Percentiles rank a stretch among this genome's conserved stretches.
These are phyloP conservation scores for Drosophila formosana DNA, from an alignment of 2,888 invertebrate genomes.

Conservation along the genomic window DNA sequence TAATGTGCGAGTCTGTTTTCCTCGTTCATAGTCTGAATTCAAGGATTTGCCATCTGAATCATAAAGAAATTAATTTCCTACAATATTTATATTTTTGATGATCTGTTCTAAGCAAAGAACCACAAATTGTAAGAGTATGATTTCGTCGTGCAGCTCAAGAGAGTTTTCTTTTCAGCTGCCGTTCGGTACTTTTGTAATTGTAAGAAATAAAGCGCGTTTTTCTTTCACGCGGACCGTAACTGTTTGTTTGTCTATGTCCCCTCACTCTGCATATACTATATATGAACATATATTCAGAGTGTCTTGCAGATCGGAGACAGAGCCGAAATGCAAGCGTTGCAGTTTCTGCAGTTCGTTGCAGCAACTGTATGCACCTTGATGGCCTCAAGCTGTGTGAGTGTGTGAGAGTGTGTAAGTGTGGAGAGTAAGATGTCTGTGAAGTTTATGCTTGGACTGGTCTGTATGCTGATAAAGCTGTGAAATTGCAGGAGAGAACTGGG, in stretches of 20 bases:
- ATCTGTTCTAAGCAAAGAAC: background rate
- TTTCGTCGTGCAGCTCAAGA: background rate
- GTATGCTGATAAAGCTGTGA: constrained; percentile 44
- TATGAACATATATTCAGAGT: constrained; percentile 5
- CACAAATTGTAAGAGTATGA: background rate
- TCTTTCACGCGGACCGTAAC: constrained; percentile 27
- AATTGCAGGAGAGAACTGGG: constrained; percentile 45
- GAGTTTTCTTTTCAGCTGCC: background rate
- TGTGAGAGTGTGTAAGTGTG: background rate
- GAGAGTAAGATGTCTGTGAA: constrained; percentile 15
- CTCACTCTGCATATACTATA: constrained; percentile 12
- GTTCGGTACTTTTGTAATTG: constrained; percentile 33
- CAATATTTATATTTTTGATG: background rate
- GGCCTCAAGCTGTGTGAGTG: constrained; percentile 6
- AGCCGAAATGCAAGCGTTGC: constrained; percentile 32
- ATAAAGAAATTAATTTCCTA: background rate
- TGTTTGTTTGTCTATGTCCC: constrained; percentile 46
- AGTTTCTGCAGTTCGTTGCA: constrained; percentile 15
- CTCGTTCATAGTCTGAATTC: constrained; percentile 9
- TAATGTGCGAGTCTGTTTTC: constrained; percentile 7
- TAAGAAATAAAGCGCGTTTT: constrained; percentile 48
- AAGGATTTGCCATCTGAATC: constrained; percentile 15
- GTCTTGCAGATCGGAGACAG: constrained; percentile 20
- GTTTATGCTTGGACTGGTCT: constrained; percentile 16
- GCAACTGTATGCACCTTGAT: constrained; percentile 13